These are phyloP conservation scores for Helicoverpa assulta DNA, from an alignment of 2,888 invertebrate genomes.

Conservation along the genomic window DNA sequence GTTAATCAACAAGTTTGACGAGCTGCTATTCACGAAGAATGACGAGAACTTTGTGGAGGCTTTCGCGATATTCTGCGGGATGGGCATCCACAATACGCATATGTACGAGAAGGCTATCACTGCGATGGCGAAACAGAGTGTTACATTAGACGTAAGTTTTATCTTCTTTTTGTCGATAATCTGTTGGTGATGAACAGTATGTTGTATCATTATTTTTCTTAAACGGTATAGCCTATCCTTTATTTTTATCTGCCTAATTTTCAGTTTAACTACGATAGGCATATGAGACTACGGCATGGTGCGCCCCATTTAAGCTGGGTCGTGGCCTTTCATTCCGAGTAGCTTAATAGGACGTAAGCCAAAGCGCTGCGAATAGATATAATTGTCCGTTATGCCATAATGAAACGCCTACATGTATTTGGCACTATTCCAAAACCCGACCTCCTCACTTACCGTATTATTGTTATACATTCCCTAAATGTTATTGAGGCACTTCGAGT, in stretches of 20 bases:
- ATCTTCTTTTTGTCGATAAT: neutral
- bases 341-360: constrained; percentile 32
- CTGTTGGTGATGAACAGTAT: neutral
- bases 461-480: constrained; percentile 34
- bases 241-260: neutral
- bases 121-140: constrained; percentile 98
- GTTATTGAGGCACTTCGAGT: constrained; percentile 13
- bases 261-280: neutral
- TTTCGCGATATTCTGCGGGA: constrained; percentile 99
- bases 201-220: too few relatives aligned
- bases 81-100: constrained; percentile 99
- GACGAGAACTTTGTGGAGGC: constrained; percentile 99
- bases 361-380: constrained; percentile 34
- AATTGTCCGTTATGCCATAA: constrained; percentile 41
- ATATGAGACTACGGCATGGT: neutral
- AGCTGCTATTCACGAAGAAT: constrained; percentile 97
- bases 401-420: constrained; percentile 47
- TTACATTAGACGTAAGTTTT: constrained; percentile 96
- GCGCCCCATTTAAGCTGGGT: constrained; percentile 20
- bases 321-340: constrained; percentile 29
- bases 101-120: constrained; percentile 99
- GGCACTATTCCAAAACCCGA: constrained; percentile 45
- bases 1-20: constrained; percentile 98
- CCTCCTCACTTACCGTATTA: constrained; percentile 33
- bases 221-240: neutral